Evolutionary conservation across 2,113 vertebrate species (phyloP).

Genomic region (Ibidorhyncha struthersii): DNA sequence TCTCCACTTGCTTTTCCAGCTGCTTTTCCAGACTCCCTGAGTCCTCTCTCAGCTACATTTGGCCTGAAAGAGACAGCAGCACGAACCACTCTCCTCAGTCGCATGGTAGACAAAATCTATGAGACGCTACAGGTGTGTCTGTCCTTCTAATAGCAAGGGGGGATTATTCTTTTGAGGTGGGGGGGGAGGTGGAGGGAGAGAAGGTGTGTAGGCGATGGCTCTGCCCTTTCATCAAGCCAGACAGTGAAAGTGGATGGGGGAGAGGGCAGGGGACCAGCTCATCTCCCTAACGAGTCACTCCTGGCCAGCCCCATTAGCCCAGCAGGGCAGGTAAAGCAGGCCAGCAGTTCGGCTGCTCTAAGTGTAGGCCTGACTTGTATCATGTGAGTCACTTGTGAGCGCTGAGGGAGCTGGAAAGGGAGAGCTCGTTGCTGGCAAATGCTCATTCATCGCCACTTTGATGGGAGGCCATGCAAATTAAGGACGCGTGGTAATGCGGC

Average conservation of each 20-base stretch:
- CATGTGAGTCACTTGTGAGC: background rate
- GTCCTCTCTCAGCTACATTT: background rate
- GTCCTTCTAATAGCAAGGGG: background rate
- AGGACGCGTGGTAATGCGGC: background rate
- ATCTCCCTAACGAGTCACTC: background rate
- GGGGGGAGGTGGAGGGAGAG: background rate
- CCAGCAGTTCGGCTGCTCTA: background rate
- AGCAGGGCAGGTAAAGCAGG: background rate
- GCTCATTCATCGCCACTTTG: background rate
- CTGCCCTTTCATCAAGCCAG: background rate
- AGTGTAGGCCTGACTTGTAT: background rate
- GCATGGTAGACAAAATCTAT: accelerated
- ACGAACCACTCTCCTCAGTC: accelerated
- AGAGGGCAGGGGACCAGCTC: background rate
- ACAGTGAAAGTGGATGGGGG: background rate
- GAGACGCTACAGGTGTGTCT: background rate
- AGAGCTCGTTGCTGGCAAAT: accelerated
- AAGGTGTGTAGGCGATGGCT: background rate
- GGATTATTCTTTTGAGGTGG: background rate
- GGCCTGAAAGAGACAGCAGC: background rate
- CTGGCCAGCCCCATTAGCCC: background rate
- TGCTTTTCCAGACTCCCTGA: background rate
- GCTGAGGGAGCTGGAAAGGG: background rate
- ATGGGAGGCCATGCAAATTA: background rate
- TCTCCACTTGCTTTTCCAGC: background rate